Percentiles rank a stretch among this genome's conserved stretches.
These are phyloP conservation scores for Mareca strepera DNA, from an alignment of 2,797 vertebrate species.

Conservation along the genomic window DNA sequence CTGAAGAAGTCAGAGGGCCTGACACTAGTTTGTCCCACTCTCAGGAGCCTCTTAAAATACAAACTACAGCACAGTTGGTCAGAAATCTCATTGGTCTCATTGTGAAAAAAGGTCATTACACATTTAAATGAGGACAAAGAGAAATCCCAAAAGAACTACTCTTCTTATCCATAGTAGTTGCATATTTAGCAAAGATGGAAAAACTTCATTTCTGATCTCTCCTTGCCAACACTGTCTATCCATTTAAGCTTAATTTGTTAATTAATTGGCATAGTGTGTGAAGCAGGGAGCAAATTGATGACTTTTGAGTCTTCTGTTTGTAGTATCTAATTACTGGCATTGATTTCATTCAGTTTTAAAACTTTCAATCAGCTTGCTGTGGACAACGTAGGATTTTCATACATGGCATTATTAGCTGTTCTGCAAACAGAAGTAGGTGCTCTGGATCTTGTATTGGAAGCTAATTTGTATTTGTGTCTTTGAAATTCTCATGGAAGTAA, in stretches of 20 bases:
- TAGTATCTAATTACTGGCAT: background rate
- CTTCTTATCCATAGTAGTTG: background rate
- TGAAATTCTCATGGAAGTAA: background rate
- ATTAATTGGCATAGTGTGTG: background rate
- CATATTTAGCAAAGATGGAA: background rate
- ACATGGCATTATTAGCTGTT: background rate
- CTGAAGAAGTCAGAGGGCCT: background rate
- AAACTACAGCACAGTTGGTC: background rate
- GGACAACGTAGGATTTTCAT: background rate
- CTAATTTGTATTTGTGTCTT: background rate
- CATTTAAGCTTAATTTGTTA: background rate
- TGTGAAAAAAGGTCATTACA: background rate
- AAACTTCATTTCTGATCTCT: background rate
- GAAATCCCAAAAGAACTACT: background rate
- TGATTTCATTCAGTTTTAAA: background rate
- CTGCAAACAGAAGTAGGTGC: background rate
- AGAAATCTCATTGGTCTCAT: background rate
- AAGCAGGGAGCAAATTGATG: background rate
- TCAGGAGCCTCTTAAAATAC: background rate
- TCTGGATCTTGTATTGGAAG: background rate
- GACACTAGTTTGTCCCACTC: background rate
- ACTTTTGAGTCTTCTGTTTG: background rate
- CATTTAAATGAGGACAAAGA: background rate
- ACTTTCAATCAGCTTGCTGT: background rate
- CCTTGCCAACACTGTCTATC: background rate